Evolutionary conservation across 1,140 invertebrate genomes (phyloP), one percentile per base, ranked within the genome.

Genomic region (Ceratina japonica): DNA sequence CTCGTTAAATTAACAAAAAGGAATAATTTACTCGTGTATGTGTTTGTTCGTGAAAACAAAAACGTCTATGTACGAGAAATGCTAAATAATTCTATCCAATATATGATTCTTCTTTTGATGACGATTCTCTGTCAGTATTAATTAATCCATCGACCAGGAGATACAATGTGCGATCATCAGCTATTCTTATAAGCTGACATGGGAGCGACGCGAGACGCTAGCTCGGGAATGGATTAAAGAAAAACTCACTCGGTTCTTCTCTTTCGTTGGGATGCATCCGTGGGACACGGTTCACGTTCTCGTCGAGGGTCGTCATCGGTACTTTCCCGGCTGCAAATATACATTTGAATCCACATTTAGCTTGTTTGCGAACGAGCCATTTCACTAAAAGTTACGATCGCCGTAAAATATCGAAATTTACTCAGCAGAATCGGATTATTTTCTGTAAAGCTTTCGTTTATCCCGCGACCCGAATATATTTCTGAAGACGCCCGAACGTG

Each of bases 231-330:
- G 51, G 70, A 62, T 12, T 22, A 37, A 62, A 22, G 51, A 69
- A 37, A 66, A 72, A 89, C 91, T 90, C 73, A 92, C 91, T 89
- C 75, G 88, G 4, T 8, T 56, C 54, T 3, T 52, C 79, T 85
- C 87, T 88, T 85, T 86, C 79, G 77, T 24, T 71, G 69, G 73
- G 80, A 58, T 83, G 84, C 58, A 82, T 68, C 75, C 75, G 75
- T 58, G 80, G 80, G 81, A 90, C 84, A 84, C 87, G 89, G 81
- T 91, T 92, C 71, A 91, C 90, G 86, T 92, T 92, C 81, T 91
- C 91, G 81, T 92, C 91, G 64, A 91, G 87, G 76, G 91, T 90
- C 86, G 88, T 91, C 91, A 92, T 92, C 88, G 90, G 77, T 62
- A 68, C 81, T 85, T 91, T 91, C 81, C 87, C 70, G 81, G 86